Conservation (phyloP, 2,888 invertebrate species). For the Patella depressa region DNA sequence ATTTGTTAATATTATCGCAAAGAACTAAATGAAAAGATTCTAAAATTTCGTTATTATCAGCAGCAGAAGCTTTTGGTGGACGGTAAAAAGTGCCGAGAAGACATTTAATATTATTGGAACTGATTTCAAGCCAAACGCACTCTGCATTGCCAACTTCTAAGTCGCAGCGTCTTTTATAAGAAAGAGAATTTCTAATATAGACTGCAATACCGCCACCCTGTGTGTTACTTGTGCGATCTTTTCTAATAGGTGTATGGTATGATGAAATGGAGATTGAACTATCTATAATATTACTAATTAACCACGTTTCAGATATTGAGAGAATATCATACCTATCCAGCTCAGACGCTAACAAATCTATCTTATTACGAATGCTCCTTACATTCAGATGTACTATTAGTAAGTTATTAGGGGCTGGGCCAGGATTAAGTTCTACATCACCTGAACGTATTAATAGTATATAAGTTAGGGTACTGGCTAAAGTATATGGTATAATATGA, state of each 20-base stretch:
- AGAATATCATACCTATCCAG: background rate
- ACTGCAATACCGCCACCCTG: background rate
- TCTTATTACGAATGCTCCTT: background rate
- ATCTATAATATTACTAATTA: background rate
- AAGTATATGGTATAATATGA: too few relatives aligned
- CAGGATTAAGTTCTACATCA: background rate
- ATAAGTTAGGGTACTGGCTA: too few relatives aligned
- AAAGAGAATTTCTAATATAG: background rate
- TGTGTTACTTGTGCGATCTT: background rate
- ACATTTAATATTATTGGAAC: background rate
- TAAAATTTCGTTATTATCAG: background rate
- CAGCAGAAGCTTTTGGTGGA: background rate
- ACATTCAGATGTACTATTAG: slow-evolving; percentile 4
- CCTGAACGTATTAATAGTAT: background rate
- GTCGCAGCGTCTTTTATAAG: background rate
- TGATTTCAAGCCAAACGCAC: slow-evolving; percentile 6
- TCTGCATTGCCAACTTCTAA: slow-evolving; percentile 1
- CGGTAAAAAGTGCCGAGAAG: slow-evolving; percentile 1
- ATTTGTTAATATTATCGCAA: background rate
- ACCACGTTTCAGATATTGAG: background rate
- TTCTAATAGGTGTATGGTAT: background rate
- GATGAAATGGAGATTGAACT: background rate
- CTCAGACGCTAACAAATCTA: background rate
- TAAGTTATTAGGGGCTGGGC: background rate
- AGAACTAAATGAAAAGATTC: background rate